Evolutionary conservation across 2,797 vertebrate species (phyloP).

Genomic region (Chanos chanos): DNA sequence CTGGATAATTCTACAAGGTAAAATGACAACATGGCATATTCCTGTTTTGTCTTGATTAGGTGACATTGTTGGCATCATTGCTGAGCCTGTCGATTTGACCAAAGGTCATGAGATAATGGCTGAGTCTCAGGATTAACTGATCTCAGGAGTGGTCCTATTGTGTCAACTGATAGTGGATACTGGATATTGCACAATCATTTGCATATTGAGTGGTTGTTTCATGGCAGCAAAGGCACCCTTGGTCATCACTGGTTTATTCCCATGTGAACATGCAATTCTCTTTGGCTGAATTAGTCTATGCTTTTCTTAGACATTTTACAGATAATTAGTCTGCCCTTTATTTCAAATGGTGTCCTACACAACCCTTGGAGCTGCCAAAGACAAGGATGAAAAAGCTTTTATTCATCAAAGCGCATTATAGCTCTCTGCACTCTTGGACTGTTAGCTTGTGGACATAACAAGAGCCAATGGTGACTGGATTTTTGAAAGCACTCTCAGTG

Average conservation of each 20-base stretch:
- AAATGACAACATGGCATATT: no score
- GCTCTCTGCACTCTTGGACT: constrained; percentile 25
- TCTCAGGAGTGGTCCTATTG: background rate
- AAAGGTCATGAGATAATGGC: no score
- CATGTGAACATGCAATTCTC: background rate
- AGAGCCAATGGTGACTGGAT: constrained; percentile 12
- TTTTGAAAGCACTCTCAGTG: constrained; percentile 17
- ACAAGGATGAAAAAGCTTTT: constrained; percentile 41
- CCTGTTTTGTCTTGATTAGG: no score
- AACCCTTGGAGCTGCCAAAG: constrained; percentile 11
- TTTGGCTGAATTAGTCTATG: background rate
- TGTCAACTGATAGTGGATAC: background rate
- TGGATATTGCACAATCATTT: background rate
- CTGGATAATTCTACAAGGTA: no score
- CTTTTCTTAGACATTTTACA: constrained; percentile 14
- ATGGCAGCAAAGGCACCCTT: background rate
- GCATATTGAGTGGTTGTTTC: background rate
- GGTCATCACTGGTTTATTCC: background rate
- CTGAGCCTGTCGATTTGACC: no score
- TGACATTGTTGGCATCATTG: no score
- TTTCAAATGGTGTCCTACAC: constrained; percentile 23
- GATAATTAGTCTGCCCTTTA: constrained; percentile 33
- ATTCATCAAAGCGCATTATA: constrained; percentile 35
- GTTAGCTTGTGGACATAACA: constrained; percentile 17
- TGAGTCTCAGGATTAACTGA: no score